Conservation (phyloP, 2,113 vertebrate species). For the Merops nubicus region DNA sequence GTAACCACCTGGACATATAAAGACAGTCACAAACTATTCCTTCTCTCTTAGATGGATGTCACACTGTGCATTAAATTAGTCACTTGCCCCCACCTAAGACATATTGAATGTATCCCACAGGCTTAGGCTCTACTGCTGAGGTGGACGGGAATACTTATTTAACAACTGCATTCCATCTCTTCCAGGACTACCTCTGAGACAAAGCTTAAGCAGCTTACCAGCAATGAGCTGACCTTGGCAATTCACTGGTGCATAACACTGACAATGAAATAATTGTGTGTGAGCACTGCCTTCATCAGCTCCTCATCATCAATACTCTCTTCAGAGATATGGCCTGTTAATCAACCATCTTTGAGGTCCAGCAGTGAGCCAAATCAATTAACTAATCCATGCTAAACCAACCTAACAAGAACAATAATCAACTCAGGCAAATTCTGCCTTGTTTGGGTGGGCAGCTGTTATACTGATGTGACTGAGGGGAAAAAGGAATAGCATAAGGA, state of each 20-base stretch:
- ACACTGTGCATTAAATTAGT: neutral
- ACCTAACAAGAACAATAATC: neutral
- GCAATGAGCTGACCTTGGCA: neutral
- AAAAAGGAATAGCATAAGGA: neutral
- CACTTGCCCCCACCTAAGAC: neutral
- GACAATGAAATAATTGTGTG: neutral
- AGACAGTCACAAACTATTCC: neutral
- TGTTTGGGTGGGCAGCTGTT: neutral
- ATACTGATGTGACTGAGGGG: neutral
- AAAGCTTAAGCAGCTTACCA: neutral
- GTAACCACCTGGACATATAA: neutral
- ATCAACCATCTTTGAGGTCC: neutral
- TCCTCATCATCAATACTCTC: neutral
- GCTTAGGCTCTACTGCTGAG: neutral
- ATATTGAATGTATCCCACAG: neutral
- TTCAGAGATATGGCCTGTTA: neutral
- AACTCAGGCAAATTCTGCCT: neutral
- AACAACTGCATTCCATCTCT: neutral
- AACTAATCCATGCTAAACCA: neutral
- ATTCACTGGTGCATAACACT: neutral
- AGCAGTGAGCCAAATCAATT: neutral
- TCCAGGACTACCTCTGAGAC: neutral
- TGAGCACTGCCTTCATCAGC: neutral
- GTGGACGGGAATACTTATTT: neutral
- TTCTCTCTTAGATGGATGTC: neutral